Conservation (phyloP, 2,888 invertebrate species). For the Pharmacophagus antenor region DNA sequence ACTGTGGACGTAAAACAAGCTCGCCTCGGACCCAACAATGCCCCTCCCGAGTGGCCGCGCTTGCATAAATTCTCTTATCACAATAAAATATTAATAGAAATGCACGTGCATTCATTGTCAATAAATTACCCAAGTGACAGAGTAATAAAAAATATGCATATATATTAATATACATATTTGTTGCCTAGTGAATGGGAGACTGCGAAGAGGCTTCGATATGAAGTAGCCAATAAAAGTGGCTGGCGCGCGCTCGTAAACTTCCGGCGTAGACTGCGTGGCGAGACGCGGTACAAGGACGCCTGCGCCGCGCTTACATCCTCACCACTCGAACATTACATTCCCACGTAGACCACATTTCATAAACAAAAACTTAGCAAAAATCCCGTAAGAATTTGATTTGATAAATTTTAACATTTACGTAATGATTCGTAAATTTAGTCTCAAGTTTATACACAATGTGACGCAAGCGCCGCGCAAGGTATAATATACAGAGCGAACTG, state of each 20-base stretch:
- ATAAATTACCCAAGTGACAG: constrained; percentile 80
- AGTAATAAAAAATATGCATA: constrained; percentile 80
- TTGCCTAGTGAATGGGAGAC: constrained; percentile 79
- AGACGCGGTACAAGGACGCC: constrained; percentile 54
- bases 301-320: constrained; percentile 43
- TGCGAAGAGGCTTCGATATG: constrained; percentile 73
- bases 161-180: constrained; percentile 76
- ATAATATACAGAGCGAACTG: constrained; percentile 42
- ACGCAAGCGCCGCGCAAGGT: constrained; percentile 26
- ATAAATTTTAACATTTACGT: constrained; percentile 8
- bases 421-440: too few relatives aligned
- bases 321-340: constrained; percentile 38
- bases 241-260: constrained; percentile 73
- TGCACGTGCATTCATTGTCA: constrained; percentile 80
- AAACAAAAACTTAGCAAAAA: constrained; percentile 5
- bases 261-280: constrained; percentile 79
- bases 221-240: constrained; percentile 80
- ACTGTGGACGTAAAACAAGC: constrained; percentile 68
- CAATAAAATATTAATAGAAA: constrained; percentile 82
- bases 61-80: constrained; percentile 69
- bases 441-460: constrained; percentile 5
- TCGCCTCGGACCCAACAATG: constrained; percentile 61
- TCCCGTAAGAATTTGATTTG: constrained; percentile 2
- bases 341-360: constrained; percentile 23
- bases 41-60: constrained; percentile 49